These are phyloP conservation scores for Deroptyus accipitrinus DNA, from an alignment of 2,113 vertebrate species.

Conservation along the genomic window DNA sequence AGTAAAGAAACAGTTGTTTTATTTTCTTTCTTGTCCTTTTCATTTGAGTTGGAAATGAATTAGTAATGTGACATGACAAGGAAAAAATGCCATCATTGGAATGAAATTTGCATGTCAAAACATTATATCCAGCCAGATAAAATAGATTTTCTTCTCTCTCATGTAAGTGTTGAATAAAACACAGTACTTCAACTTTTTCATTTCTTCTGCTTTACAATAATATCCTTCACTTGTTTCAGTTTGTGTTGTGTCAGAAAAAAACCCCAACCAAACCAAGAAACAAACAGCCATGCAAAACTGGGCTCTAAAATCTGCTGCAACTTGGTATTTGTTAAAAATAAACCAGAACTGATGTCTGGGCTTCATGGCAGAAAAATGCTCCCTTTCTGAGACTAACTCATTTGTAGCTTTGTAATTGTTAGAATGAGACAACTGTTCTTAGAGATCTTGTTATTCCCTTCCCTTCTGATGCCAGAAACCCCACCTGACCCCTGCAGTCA, in stretches of 20 bases:
- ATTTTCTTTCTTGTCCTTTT: conserved; percentile 5
- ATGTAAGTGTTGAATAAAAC: background rate
- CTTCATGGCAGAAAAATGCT: background rate
- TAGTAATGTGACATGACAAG: conserved; percentile 5
- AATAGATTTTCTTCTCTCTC: background rate
- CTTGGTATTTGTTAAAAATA: background rate
- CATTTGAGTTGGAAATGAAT: conserved; percentile 32
- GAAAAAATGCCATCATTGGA: background rate
- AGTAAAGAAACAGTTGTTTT: background rate
- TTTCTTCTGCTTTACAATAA: background rate
- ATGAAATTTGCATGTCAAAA: conserved; percentile 57
- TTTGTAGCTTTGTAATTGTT: conserved; percentile 15
- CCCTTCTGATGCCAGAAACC: conserved; percentile 17
- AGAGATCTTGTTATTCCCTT: conserved; percentile 11
- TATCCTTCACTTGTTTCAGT: background rate
- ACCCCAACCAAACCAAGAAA: background rate
- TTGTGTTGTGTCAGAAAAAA: background rate
- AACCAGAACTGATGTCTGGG: background rate
- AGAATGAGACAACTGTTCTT: conserved; percentile 28
- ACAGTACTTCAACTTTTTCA: background rate
- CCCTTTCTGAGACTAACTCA: background rate
- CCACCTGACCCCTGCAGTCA: conserved; percentile 30
- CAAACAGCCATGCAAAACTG: background rate
- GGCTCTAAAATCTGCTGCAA: background rate
- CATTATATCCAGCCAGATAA: conserved; percentile 19